Conservation (phyloP, 2,113 vertebrate genomes). For the Butorides virescens region DNA sequence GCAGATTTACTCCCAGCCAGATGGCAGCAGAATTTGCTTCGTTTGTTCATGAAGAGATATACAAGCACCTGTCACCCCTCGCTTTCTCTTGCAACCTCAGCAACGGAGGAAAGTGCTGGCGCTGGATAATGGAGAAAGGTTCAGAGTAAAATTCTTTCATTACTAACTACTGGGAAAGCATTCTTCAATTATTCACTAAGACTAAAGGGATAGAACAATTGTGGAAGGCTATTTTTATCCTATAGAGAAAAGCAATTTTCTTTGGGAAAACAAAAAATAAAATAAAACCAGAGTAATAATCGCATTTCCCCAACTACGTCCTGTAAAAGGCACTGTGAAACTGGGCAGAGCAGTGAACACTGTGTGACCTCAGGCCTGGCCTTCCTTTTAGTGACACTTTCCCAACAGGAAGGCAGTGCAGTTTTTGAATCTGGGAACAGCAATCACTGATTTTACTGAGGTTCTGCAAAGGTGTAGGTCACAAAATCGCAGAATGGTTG, state of each 20-base stretch:
- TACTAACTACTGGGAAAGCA: slow-evolving; percentile 18
- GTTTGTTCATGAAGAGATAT: slow-evolving; percentile 11
- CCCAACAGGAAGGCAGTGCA: background rate
- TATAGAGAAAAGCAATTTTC: background rate
- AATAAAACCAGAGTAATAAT: background rate
- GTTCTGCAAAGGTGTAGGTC: background rate
- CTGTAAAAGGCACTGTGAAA: background rate
- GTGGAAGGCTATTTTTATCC: slow-evolving; percentile 61
- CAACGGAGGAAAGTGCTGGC: background rate
- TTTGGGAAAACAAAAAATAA: background rate
- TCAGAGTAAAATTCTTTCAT: slow-evolving; percentile 38
- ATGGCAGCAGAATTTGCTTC: slow-evolving; percentile 10
- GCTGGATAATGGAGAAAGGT: slow-evolving; percentile 21
- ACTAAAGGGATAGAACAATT: slow-evolving; percentile 37
- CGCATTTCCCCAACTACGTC: background rate
- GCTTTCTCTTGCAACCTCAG: slow-evolving; percentile 40
- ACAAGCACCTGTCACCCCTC: background rate
- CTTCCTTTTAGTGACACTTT: background rate
- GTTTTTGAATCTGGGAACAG: background rate
- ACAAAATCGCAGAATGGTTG: background rate
- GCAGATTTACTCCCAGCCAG: background rate
- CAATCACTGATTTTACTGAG: background rate
- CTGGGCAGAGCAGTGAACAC: background rate
- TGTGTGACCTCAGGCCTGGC: background rate
- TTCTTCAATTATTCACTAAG: slow-evolving; percentile 71